phyloP scores from a whole-genome alignment of 2,113 vertebrate species.

The Pomatorhinus ruficollis region DNA sequence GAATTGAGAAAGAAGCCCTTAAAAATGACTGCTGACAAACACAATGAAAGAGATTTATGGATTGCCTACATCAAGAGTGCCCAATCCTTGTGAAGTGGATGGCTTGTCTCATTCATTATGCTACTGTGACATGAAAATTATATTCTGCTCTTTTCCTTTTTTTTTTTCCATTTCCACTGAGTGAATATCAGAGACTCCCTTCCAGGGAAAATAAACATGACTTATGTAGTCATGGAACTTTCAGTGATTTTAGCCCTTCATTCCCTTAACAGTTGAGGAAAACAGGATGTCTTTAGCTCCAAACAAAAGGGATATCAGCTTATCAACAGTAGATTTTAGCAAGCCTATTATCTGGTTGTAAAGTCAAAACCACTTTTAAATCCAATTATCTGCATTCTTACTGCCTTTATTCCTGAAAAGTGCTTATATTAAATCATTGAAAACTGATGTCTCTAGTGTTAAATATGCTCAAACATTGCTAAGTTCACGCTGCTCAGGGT shows the following conservation, averaged over 20 bases:
- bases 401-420: slow-evolving; percentile 51
- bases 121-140: not conserved
- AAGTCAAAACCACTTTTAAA: slow-evolving; percentile 55
- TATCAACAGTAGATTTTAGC: slow-evolving; percentile 21
- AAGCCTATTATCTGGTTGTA: not conserved
- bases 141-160: not conserved
- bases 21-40: slow-evolving; percentile 38
- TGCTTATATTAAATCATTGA: slow-evolving; percentile 51
- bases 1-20: slow-evolving; percentile 29
- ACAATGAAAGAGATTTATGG: slow-evolving; percentile 13
- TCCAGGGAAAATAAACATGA: slow-evolving; percentile 37
- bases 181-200: not conserved
- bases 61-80: not conserved
- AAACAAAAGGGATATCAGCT: slow-evolving; percentile 18
- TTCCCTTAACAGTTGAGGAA: slow-evolving; percentile 32
- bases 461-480: not conserved
- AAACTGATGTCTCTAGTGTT: slow-evolving; percentile 10
- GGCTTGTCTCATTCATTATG: slow-evolving; percentile 25
- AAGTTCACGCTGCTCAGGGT: not conserved
- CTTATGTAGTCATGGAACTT: slow-evolving; percentile 2
- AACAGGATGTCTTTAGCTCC: slow-evolving; percentile 35
- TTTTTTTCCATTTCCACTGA: not conserved
- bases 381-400: slow-evolving; percentile 60
- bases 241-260: slow-evolving; percentile 1
- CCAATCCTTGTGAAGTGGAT: not conserved